These are phyloP conservation scores for Megatriorchis doriae DNA, from an alignment of 2,113 vertebrate species.

Conservation along the genomic window DNA sequence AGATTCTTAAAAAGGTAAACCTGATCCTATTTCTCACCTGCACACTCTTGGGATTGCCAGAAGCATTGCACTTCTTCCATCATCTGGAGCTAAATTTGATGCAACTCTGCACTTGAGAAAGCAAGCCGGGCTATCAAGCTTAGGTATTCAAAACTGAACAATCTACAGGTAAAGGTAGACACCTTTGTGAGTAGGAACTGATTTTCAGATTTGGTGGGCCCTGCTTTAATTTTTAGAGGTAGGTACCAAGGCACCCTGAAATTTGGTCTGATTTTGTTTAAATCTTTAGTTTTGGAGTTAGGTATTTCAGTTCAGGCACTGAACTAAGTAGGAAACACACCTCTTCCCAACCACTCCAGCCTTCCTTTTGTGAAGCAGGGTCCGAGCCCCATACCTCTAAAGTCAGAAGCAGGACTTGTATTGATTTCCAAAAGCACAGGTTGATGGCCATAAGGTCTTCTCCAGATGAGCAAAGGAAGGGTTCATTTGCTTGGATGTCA, in stretches of 20 bases:
- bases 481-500: constrained; percentile 26
- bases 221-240: background rate
- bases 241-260: background rate
- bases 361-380: background rate
- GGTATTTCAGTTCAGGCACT: background rate
- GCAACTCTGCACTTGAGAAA: background rate
- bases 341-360: background rate
- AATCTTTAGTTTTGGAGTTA: background rate
- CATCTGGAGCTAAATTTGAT: background rate
- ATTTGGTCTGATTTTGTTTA: background rate
- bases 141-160: background rate
- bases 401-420: background rate
- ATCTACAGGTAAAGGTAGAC: background rate
- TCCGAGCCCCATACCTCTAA: background rate
- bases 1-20: background rate
- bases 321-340: background rate
- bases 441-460: background rate
- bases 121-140: background rate
- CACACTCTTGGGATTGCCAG: background rate
- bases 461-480: background rate
- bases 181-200: background rate
- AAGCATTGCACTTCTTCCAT: background rate
- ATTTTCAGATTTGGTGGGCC: background rate
- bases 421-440: background rate
- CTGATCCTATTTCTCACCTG: background rate